These are phyloP conservation scores for Cygnus olor DNA, from an alignment of 2,797 vertebrate species.

Conservation along the genomic window DNA sequence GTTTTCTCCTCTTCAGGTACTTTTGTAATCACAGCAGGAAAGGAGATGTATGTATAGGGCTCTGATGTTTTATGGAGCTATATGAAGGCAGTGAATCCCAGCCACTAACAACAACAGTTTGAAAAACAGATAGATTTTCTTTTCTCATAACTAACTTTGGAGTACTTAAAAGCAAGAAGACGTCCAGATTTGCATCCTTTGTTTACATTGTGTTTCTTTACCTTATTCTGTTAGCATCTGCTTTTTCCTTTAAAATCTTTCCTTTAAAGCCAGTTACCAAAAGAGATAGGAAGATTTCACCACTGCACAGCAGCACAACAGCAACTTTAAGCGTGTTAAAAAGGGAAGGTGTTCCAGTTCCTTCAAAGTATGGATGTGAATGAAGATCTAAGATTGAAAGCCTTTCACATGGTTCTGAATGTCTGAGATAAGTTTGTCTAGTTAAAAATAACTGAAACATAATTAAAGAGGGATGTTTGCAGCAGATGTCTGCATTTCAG, in stretches of 20 bases:
- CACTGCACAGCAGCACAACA: not conserved
- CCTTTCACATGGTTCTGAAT: not conserved
- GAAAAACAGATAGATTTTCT: not conserved
- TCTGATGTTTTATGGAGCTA: not conserved
- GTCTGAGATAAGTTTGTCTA: constrained; percentile 29
- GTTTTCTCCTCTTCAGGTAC: not conserved
- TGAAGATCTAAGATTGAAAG: not conserved
- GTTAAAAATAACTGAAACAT: constrained; percentile 56
- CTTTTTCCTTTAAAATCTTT: not conserved
- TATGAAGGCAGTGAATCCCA: not conserved
- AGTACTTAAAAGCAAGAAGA: not conserved
- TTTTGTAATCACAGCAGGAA: not conserved
- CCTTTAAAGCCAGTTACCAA: not conserved
- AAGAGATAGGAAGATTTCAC: not conserved
- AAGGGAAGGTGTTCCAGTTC: not conserved
- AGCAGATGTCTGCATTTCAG: constrained; percentile 25
- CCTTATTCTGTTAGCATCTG: not conserved
- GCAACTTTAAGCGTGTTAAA: not conserved
- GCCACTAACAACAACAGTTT: not conserved
- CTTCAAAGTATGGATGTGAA: not conserved
- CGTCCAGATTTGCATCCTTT: not conserved
- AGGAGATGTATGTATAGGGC: not conserved
- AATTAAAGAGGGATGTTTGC: constrained; percentile 41
- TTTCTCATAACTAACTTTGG: not conserved
- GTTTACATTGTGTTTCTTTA: not conserved